These are phyloP conservation scores for Drosophila tani DNA, from an alignment of 1,140 invertebrate genomes.

Conservation along the genomic window DNA sequence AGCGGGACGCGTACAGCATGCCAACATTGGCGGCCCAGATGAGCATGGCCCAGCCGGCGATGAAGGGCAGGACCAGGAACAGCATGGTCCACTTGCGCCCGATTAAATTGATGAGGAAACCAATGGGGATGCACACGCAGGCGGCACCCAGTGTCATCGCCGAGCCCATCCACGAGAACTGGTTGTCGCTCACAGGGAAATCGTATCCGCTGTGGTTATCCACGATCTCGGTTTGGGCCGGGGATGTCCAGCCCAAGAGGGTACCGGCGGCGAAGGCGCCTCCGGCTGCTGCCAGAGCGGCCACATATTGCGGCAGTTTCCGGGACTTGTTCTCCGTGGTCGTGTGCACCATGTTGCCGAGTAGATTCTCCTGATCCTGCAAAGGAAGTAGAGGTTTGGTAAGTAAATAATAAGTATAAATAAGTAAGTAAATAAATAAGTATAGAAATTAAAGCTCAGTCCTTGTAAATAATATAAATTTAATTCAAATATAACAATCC, in stretches of 20 bases:
- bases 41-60: slow-evolving; percentile 91
- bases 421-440: too few relatives aligned
- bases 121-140: slow-evolving; percentile 89
- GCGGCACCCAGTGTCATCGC: slow-evolving; percentile 90
- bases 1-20: slow-evolving; percentile 90
- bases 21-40: slow-evolving; percentile 88
- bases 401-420: too few relatives aligned
- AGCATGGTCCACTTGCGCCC: slow-evolving; percentile 92
- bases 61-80: slow-evolving; percentile 89
- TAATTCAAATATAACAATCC: not conserved
- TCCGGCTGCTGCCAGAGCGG: slow-evolving; percentile 87
- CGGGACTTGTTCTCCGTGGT: slow-evolving; percentile 72
- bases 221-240: slow-evolving; percentile 86
- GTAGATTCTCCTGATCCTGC: slow-evolving; percentile 82
- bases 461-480: not conserved
- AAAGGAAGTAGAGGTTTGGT: not conserved
- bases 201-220: slow-evolving; percentile 85
- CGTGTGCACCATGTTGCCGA: slow-evolving; percentile 78
- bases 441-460: not conserved
- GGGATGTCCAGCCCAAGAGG: slow-evolving; percentile 91
- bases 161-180: slow-evolving; percentile 91
- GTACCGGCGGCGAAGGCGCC: slow-evolving; percentile 87
- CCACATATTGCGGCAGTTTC: slow-evolving; percentile 89
- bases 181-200: slow-evolving; percentile 85
- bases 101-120: slow-evolving; percentile 90